Evolutionary conservation across 2,888 invertebrate species (phyloP).

Genomic region (Hydraecia micacea): DNA sequence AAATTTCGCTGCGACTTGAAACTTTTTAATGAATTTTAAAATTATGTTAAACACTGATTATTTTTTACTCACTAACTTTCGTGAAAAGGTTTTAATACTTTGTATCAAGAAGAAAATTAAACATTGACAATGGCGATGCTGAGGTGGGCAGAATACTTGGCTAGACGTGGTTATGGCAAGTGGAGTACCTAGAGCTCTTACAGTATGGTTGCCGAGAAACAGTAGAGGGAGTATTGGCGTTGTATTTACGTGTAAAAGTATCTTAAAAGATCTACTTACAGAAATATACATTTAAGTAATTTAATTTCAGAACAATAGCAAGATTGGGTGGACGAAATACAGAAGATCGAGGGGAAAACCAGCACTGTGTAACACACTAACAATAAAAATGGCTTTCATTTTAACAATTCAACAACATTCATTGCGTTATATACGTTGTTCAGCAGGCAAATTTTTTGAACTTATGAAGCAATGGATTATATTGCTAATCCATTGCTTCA

Average conservation of each 20-base stretch:
- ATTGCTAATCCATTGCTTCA: no score
- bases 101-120: slow-evolving; percentile 7
- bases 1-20: slow-evolving; percentile 5
- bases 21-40: slow-evolving; percentile 47
- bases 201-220: neutral
- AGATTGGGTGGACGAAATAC: neutral
- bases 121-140: neutral
- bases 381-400: neutral
- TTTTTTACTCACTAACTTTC: slow-evolving; percentile 21
- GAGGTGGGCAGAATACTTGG: neutral
- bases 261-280: neutral
- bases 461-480: no score
- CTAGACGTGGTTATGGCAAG: neutral
- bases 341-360: neutral
- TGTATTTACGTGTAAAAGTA: neutral
- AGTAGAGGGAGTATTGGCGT: neutral
- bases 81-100: neutral
- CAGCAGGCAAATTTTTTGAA: neutral
- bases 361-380: neutral
- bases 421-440: neutral
- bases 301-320: neutral
- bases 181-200: neutral
- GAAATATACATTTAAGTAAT: neutral
- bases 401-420: neutral
- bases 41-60: slow-evolving; percentile 18